Base-by-base conservation (phyloP, 1,140 invertebrate genomes). In the Hirudo medicinalis region DNA sequence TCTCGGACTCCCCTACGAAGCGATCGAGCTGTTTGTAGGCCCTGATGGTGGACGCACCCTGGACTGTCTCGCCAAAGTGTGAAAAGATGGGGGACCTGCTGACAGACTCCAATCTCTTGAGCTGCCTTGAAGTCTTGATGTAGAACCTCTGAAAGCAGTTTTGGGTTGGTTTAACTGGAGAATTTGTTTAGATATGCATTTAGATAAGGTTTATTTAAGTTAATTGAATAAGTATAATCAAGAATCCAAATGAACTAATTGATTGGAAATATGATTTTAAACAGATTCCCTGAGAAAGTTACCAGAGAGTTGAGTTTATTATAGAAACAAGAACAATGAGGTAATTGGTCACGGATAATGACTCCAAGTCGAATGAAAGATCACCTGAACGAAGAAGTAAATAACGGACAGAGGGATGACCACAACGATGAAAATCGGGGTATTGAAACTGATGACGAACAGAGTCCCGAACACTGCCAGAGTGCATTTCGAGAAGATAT, bases 1-100 rank as follows among this genome's bases (percentile, higher is more conserved):
- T 74, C 74, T 87, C 82, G 8, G 83, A 85, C 55, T 84, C 79
- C 3, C 72, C 36, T 25, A 85, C 83, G 74, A 88, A 88, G 49
- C 80, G 75, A 17, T 82, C 74, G 69, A 83, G 76, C 71, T 82
- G 80, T 67, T 76, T 74, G 73, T 78, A 82, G 0, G 80, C 80
- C 63, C 81, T 72, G 60, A 82, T 81, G 13, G 79, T 80, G 13
- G 73, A 73, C 2, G 77, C 79, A 20, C 81, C 81, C 0, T 76
- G 78, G 25, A 82, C 76, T 19, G 79, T 95, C 86, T 97, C 94
- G 69, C 92, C 90, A 81, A 98, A 97, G 83, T 98, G 94, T 6
- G 94, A 95, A 82, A 96, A 98, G 77, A 99, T 97, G 0, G 96
- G 95, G 15, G 94, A 97, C 67, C 94, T 86, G n/a, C 91, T 93